Conservation (phyloP, 2,888 invertebrate genomes). For the Pyrgus malvae region DNA sequence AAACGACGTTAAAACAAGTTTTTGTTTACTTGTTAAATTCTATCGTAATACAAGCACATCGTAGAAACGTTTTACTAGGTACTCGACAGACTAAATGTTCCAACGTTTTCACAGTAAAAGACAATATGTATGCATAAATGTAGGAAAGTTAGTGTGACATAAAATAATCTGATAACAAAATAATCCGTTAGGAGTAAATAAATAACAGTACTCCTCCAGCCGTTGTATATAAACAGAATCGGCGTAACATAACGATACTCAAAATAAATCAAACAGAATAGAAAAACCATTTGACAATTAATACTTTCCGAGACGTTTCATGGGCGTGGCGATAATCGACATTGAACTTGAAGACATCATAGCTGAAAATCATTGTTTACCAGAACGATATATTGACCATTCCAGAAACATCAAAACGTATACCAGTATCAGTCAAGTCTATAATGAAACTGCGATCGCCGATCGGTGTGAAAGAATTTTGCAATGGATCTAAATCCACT, state of each 20-base stretch:
- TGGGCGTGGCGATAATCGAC: not conserved
- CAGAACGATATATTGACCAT: not conserved
- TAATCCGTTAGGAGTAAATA: no score
- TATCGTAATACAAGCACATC: not conserved
- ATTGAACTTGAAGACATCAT: not conserved
- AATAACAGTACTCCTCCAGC: no score
- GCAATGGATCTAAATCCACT: not conserved
- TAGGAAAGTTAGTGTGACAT: no score
- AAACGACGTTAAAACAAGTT: not conserved
- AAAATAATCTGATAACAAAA: no score
- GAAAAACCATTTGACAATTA: no score
- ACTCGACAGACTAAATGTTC: not conserved
- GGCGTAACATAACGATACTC: no score
- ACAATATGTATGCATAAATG: no score
- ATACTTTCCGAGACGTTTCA: no score
- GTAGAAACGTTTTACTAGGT: not conserved
- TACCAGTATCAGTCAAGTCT: conserved; percentile 8
- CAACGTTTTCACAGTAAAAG: no score
- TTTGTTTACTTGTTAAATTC: not conserved
- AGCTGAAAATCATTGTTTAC: not conserved
- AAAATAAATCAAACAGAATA: no score
- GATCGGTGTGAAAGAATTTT: conserved; percentile 34
- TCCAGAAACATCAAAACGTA: conserved; percentile 2
- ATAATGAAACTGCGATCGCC: conserved; percentile 12
- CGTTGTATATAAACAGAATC: no score